Evolutionary conservation across 2,797 vertebrate genomes (phyloP).

Genomic region (Euthynnus affinis): DNA sequence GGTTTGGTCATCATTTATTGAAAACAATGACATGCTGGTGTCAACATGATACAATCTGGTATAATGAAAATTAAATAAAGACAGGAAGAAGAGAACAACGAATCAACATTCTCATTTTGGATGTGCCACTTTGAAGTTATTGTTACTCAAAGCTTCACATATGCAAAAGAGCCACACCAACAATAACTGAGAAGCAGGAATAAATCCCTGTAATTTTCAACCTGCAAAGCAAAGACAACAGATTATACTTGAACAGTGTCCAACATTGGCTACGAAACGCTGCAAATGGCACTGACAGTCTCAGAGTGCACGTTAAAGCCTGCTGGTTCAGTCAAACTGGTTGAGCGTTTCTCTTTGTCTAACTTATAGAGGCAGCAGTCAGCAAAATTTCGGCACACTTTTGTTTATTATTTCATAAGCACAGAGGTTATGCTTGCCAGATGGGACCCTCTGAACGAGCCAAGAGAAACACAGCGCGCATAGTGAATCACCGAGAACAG

Average conservation of each 20-base stretch:
- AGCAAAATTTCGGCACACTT: constrained; percentile 56
- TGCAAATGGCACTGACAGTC: background rate
- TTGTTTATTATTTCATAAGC: constrained; percentile 79
- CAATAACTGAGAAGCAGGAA: background rate
- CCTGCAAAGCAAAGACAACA: constrained; percentile 20
- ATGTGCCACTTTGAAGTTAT: constrained; percentile 5
- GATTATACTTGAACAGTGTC: constrained; percentile 7
- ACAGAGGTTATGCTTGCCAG: constrained; percentile 69
- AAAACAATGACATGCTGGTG: background rate
- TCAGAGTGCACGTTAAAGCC: constrained; percentile 8
- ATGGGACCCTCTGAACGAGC: constrained; percentile 67
- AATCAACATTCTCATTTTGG: background rate
- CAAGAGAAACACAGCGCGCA: constrained; percentile 71
- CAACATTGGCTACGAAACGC: background rate
- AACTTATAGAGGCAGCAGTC: constrained; percentile 56
- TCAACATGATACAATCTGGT: background rate
- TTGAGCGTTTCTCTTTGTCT: constrained; percentile 34
- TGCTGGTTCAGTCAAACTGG: constrained; percentile 36
- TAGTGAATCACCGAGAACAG: constrained; percentile 55
- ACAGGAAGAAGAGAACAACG: constrained; percentile 15
- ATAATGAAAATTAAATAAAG: background rate
- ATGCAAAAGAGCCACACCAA: constrained; percentile 19
- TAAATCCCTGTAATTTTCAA: constrained; percentile 21
- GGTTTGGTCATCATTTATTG: background rate
- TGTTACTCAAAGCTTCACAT: constrained; percentile 18